Percentiles rank a stretch among this genome's conserved stretches.
phyloP scores from a whole-genome alignment of 2,113 vertebrate genomes.

The Steatornis caripensis region DNA sequence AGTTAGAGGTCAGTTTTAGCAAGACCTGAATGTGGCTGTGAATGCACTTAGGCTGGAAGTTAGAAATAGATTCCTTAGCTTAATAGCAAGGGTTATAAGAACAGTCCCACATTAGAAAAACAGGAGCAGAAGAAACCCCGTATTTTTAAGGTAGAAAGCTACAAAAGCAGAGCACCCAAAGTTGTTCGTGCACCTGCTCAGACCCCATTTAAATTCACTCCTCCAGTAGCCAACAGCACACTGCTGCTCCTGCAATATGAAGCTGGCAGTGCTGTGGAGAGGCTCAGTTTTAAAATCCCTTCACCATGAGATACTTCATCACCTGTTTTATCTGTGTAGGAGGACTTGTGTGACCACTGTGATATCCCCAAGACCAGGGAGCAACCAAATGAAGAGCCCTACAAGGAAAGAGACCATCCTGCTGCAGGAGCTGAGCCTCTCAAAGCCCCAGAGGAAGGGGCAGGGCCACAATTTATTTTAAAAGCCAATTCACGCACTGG shows the following conservation, averaged over 20 bases:
- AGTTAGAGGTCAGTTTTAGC: no score
- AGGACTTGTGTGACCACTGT: neutral
- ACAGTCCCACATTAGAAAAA: neutral
- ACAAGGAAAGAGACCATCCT: no score
- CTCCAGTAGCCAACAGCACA: no score
- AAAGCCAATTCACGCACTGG: neutral
- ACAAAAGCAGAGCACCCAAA: no score
- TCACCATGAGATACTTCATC: no score
- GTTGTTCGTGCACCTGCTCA: no score
- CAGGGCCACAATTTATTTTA: neutral
- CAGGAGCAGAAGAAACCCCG: neutral
- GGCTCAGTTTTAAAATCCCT: neutral
- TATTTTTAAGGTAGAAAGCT: neutral
- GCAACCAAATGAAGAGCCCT: neutral
- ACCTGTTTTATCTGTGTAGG: neutral
- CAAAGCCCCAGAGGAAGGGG: neutral
- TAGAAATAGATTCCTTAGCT: no score
- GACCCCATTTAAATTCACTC: no score
- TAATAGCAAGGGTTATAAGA: no score
- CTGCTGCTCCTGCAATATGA: fast-evolving
- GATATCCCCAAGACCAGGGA: neutral
- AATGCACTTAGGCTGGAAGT: no score
- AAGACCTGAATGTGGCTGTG: no score
- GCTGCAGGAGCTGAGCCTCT: fast-evolving
- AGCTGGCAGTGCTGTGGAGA: no score